Conservation (phyloP, 2,113 vertebrate species). For the Ptilonorhynchus violaceus region DNA sequence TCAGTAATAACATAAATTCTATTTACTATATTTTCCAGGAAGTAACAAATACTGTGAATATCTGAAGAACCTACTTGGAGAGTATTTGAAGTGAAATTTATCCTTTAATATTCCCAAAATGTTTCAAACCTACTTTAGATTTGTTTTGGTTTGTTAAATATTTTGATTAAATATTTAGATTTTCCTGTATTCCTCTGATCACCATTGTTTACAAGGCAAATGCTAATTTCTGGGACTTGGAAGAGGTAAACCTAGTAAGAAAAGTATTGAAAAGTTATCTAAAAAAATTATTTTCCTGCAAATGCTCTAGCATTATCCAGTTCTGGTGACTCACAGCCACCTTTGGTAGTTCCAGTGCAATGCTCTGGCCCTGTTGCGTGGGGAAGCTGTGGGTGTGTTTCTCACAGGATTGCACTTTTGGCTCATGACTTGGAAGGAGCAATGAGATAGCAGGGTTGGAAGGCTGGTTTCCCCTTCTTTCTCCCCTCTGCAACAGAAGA, state of each 20-base stretch:
- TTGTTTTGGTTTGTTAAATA: background rate
- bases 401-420: background rate
- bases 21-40: background rate
- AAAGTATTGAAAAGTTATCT: background rate
- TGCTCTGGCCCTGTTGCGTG: background rate
- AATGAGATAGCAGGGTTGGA: background rate
- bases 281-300: background rate
- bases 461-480: background rate
- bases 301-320: background rate
- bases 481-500: background rate
- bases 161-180: background rate
- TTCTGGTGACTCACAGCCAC: background rate
- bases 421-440: background rate
- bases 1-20: background rate
- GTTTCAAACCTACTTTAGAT: background rate
- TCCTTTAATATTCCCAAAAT: background rate
- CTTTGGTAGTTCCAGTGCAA: background rate
- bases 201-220: background rate
- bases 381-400: fast-evolving
- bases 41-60: background rate
- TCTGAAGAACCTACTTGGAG: background rate
- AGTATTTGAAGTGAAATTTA: background rate
- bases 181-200: background rate
- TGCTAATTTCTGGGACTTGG: background rate
- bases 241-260: background rate